Conservation (phyloP, 1,140 invertebrate species). For the Bactericera cockerelli region DNA sequence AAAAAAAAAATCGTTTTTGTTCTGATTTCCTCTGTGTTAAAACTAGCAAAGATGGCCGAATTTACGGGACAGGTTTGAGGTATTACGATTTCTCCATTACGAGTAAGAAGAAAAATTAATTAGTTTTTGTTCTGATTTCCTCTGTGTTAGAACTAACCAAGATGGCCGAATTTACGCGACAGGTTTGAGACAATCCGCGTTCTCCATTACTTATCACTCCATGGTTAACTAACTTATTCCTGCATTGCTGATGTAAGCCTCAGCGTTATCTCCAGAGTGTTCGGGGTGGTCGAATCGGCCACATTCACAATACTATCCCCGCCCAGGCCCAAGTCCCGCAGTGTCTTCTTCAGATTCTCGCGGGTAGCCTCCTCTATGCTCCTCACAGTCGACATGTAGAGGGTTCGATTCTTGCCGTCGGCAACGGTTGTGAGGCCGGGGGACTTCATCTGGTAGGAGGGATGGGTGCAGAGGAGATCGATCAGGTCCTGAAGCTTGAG, state of each 20-base stretch:
- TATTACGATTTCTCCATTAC: no score
- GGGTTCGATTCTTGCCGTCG: constrained; percentile 71
- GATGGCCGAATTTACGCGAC: no score
- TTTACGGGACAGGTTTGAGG: no score
- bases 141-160: no score
- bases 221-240: no score
- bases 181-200: no score
- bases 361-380: constrained; percentile 79
- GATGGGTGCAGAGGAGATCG: constrained; percentile 54
- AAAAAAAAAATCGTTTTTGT: no score
- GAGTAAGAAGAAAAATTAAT: no score
- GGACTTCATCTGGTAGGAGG: constrained; percentile 68
- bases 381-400: constrained; percentile 80
- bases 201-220: no score
- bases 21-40: no score
- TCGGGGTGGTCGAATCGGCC: constrained; percentile 77
- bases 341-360: constrained; percentile 70
- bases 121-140: no score
- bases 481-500: constrained; percentile 73
- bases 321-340: constrained; percentile 63
- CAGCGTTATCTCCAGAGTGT: constrained; percentile 36
- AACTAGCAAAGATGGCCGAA: no score
- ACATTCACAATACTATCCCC: constrained; percentile 75
- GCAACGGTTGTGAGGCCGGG: constrained; percentile 67
- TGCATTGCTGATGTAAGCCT: background rate